Evolutionary conservation across 1,140 invertebrate species (phyloP).

Genomic region (Apis dorsata): DNA sequence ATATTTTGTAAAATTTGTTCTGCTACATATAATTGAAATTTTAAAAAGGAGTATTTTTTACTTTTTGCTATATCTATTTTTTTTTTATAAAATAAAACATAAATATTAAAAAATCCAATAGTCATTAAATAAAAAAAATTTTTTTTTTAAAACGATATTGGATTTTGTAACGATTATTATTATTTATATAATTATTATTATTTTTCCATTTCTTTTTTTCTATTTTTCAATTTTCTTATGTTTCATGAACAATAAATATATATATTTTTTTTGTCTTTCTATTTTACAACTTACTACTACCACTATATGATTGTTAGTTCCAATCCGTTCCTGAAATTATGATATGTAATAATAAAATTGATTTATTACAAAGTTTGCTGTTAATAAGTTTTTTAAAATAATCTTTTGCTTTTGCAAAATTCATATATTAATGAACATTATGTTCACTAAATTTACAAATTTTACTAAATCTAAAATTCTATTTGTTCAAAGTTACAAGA

Average conservation of each 20-base stretch:
- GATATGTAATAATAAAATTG: too few species aligned
- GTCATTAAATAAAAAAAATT: conserved; percentile 22
- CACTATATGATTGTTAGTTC: too few species aligned
- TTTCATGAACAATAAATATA: conserved; percentile 41
- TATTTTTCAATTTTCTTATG: conserved; percentile 41
- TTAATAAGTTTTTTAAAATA: too few species aligned
- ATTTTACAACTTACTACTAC: too few species aligned
- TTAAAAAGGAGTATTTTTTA: conserved; percentile 13
- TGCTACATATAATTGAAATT: conserved; percentile 19
- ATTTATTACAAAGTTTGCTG: too few species aligned
- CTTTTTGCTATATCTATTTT: conserved; percentile 7
- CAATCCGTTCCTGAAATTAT: too few species aligned
- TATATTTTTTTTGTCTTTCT: neutral
- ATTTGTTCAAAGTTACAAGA: too few species aligned
- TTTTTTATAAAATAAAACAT: conserved; percentile 16
- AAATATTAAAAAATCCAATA: conserved; percentile 25
- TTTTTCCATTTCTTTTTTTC: conserved; percentile 43
- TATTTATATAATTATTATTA: conserved; percentile 18
- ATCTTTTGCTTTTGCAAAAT: too few species aligned
- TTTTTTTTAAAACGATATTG: conserved; percentile 6
- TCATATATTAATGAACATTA: too few species aligned
- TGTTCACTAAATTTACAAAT: too few species aligned
- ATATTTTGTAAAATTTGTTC: conserved; percentile 26
- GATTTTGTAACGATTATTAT: conserved; percentile 9
- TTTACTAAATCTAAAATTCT: too few species aligned